Base-by-base conservation (phyloP, 2,888 invertebrate species). In the Zaprionus obscuricornis region DNA sequence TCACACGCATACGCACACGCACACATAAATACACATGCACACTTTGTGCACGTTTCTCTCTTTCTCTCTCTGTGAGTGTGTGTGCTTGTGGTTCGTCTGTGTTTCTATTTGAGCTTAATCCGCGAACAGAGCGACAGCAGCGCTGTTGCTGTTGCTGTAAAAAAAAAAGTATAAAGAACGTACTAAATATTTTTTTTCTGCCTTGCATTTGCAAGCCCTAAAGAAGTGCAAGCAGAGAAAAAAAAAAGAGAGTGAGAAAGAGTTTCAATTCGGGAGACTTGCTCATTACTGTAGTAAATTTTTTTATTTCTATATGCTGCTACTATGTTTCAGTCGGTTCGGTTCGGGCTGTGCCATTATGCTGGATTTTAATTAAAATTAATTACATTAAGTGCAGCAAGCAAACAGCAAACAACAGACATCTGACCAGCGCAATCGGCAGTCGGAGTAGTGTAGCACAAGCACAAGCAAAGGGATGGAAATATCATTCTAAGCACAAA, bases 301-400 rank as follows among this genome's bases (percentile, higher is more conserved):
- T 72, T 72, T 71, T 69, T 70, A 10, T 45, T 31, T 39, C 24
- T 50, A 13, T 51, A 20, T 54, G 43, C 29, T 26, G 43, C 51
- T 47, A 43, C 24, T 43, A 26, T 39, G 37, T 45, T 29, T 22
- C 24, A 40, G 36, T 43, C 14, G 52, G 34, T 58, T 70, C 52
- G 50, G 55, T 58, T 70, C 52, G 50, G 55, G 52, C 40, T 46
- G 33, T 42, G 34, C 69, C 81, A 81, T 86, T 86, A 86, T 86
- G 86, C 81, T 83, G 85, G 83, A 86, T 86, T 88, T 88, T 88
- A 88, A 88, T 88, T 88, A 88, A 88, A 88, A 88, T 88, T 88
- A 88, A 88, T 88, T 88, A 88, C 88, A 88, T 88, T 88, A 88
- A 88, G 88, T 87, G 88, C 88, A 86, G 77, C 79, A 66, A 72